These are phyloP conservation scores for Hesperia comma DNA, from an alignment of 2,888 invertebrate species.

Conservation along the genomic window DNA sequence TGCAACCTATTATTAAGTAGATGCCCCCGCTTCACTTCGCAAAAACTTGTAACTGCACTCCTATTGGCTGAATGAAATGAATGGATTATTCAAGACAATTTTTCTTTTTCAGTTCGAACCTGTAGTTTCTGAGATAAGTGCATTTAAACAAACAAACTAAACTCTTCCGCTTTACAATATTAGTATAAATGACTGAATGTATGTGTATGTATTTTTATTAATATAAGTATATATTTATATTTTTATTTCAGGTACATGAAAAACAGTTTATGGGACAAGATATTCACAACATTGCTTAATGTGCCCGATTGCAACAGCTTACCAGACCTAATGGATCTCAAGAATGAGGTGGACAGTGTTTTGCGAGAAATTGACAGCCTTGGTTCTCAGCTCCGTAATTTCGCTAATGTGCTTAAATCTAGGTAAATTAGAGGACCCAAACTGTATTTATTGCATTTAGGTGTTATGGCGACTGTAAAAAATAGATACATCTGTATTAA, in stretches of 20 bases:
- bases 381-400: constrained; percentile 71
- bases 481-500: constrained; percentile 67
- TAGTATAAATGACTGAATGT: too few relatives aligned
- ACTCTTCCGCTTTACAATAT: too few relatives aligned
- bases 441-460: constrained; percentile 83
- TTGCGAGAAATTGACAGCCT: constrained; percentile 68
- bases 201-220: too few relatives aligned
- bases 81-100: too few relatives aligned
- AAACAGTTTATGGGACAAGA: constrained; percentile 89
- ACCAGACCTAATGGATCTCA: constrained; percentile 87
- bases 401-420: constrained; percentile 82
- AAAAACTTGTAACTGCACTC: too few relatives aligned
- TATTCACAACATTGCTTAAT: constrained; percentile 92
- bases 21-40: too few relatives aligned
- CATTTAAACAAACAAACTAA: too few relatives aligned
- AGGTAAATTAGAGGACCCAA: constrained; percentile 67
- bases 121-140: too few relatives aligned
- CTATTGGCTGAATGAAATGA: too few relatives aligned
- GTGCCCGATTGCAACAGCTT: constrained; percentile 89
- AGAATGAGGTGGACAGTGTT: constrained; percentile 74
- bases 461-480: constrained; percentile 75
- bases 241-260: constrained; percentile 85
- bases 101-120: too few relatives aligned
- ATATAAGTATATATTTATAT: too few relatives aligned
- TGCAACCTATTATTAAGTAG: too few relatives aligned